Evolutionary conservation across 2,888 invertebrate species (phyloP).

Genomic region (Conus canariensis): DNA sequence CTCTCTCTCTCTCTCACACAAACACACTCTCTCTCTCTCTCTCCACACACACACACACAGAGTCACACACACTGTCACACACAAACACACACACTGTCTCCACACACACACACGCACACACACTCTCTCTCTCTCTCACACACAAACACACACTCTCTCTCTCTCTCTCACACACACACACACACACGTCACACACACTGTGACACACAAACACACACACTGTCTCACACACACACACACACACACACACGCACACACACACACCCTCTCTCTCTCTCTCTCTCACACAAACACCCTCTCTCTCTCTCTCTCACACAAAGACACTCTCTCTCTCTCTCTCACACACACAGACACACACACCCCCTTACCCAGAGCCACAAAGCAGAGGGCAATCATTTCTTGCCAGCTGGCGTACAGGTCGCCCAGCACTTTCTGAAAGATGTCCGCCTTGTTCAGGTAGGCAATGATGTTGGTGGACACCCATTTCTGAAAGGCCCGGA

Average conservation of each 20-base stretch:
- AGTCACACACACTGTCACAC: too few relatives aligned
- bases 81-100: too few relatives aligned
- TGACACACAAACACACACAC: not conserved
- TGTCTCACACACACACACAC: not conserved
- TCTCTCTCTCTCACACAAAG: not conserved
- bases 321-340: too few relatives aligned
- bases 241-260: not conserved
- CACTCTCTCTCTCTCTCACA: too few relatives aligned
- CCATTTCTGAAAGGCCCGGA: slow-evolving; percentile 81
- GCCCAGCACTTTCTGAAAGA: slow-evolving; percentile 91
- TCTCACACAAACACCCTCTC: not conserved
- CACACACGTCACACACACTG: not conserved
- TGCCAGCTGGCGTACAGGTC: slow-evolving; percentile 94
- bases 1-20: too few relatives aligned
- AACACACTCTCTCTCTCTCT: too few relatives aligned
- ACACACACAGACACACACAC: not conserved
- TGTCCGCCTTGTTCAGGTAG: slow-evolving; percentile 92
- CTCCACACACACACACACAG: too few relatives aligned
- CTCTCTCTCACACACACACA: too few relatives aligned
- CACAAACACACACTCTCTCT: too few relatives aligned
- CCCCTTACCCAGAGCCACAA: slow-evolving; percentile 87
- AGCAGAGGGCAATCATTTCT: slow-evolving; percentile 89
- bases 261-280: not conserved
- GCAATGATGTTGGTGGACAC: slow-evolving; percentile 87
- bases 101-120: not conserved